Conservation (phyloP, 2,113 vertebrate species). For the Spizaetus ornatus region DNA sequence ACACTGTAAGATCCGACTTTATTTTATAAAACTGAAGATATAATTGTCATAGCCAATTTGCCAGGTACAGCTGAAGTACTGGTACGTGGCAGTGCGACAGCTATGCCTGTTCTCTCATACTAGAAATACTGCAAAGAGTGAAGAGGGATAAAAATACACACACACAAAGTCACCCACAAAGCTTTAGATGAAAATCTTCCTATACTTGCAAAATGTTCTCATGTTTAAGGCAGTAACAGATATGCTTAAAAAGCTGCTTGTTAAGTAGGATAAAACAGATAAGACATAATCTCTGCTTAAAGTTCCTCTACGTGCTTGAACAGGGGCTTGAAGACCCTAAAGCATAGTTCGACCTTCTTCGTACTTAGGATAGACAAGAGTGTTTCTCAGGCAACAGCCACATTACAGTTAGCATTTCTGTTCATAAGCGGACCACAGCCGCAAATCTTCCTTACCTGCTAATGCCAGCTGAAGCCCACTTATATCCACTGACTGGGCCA, state of each 20-base stretch:
- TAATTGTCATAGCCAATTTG: not conserved
- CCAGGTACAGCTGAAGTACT: not conserved
- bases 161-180: not conserved
- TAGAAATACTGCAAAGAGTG: not conserved
- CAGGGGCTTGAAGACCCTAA: not conserved
- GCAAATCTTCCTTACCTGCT: constrained; percentile 76
- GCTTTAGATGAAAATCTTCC: not conserved
- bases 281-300: not conserved
- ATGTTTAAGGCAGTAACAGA: not conserved
- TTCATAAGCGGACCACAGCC: not conserved
- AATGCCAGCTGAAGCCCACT: constrained; percentile 94
- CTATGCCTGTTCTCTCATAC: not conserved
- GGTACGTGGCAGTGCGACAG: rapidly evolving
- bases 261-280: not conserved
- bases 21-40: not conserved
- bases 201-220: not conserved
- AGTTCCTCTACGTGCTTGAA: not conserved
- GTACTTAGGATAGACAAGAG: not conserved
- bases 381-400: not conserved
- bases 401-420: not conserved
- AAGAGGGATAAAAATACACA: not conserved
- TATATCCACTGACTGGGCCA: constrained; percentile 92
- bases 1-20: not conserved
- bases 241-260: not conserved
- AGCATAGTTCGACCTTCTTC: not conserved